Evolutionary conservation across 2,888 invertebrate genomes (phyloP).

Genomic region (Dynastes grantii): DNA sequence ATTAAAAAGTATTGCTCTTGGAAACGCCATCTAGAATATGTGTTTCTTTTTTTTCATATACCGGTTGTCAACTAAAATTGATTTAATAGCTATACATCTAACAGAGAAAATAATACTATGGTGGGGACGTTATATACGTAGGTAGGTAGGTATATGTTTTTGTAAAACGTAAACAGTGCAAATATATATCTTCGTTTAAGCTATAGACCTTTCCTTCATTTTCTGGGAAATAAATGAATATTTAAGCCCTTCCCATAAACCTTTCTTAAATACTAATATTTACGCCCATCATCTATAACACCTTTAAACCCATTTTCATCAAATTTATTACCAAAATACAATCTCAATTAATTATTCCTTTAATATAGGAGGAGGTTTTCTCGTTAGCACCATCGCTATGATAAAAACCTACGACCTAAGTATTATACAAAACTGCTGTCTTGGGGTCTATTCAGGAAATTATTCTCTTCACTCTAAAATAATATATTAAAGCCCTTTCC

Average conservation of each 20-base stretch:
- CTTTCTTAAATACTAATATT: conserved; percentile 8
- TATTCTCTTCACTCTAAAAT: conserved; percentile 23
- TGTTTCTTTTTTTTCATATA: too few species aligned
- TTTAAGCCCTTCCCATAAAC: background rate
- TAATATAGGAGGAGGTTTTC: conserved; percentile 2
- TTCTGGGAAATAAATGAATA: conserved; percentile 2
- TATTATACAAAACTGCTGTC: conserved; percentile 21
- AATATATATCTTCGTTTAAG: too few species aligned
- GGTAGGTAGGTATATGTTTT: too few species aligned
- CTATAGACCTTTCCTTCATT: too few species aligned
- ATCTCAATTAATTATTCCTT: conserved; percentile 44
- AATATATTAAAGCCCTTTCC: conserved; percentile 15
- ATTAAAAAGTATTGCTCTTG: too few species aligned
- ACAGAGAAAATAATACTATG: too few species aligned
- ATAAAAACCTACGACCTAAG: conserved; percentile 17
- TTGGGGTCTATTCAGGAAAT: conserved; percentile 32
- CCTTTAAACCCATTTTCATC: conserved; percentile 31
- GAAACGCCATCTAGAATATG: too few species aligned
- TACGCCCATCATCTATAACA: background rate
- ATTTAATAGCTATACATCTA: too few species aligned
- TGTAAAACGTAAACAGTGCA: too few species aligned
- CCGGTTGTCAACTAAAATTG: too few species aligned
- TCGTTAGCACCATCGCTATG: conserved; percentile 9
- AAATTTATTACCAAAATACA: conserved; percentile 35
- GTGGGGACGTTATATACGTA: too few species aligned